A percentile compares a stretch with the other conserved stretches of the same genome.
Conservation (phyloP, 2,888 invertebrate genomes). For the Xylota sylvarum region DNA sequence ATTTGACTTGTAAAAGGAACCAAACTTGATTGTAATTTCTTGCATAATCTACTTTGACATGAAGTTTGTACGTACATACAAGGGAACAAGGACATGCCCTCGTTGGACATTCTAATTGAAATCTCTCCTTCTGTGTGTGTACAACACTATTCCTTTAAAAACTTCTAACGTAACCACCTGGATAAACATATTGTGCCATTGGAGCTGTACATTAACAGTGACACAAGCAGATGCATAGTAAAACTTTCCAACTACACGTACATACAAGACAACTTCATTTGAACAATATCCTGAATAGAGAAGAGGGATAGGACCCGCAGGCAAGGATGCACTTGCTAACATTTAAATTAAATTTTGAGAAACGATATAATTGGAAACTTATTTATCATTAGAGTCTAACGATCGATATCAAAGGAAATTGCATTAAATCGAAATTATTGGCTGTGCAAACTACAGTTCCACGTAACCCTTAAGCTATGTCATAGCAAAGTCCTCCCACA, state of each 20-base stretch:
- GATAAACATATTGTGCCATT: background rate
- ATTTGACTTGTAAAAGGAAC: background rate
- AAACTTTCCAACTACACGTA: slow-evolving; percentile 1
- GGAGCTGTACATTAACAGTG: background rate
- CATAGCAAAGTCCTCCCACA: background rate
- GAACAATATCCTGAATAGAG: slow-evolving; percentile 1
- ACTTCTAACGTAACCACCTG: background rate
- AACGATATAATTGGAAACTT: slow-evolving; percentile 71
- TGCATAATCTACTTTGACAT: slow-evolving; percentile 1
- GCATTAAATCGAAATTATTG: slow-evolving; percentile 60
- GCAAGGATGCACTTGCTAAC: slow-evolving; percentile 29
- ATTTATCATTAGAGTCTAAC: slow-evolving; percentile 48
- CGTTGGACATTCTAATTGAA: slow-evolving; percentile 20
- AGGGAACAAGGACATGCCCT: background rate
- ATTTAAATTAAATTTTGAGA: slow-evolving; percentile 59
- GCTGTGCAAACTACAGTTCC: slow-evolving; percentile 15
- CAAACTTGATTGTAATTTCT: background rate
- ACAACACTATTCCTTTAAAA: background rate
- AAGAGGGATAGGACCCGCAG: background rate
- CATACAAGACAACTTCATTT: slow-evolving; percentile 30
- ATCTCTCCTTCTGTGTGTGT: background rate
- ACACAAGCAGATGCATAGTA: background rate
- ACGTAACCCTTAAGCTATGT: slow-evolving; percentile 36
- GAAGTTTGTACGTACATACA: background rate
- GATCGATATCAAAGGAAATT: slow-evolving; percentile 67